Conservation (phyloP, 2,113 vertebrate genomes). For the Phrynocephalus versicolor region DNA sequence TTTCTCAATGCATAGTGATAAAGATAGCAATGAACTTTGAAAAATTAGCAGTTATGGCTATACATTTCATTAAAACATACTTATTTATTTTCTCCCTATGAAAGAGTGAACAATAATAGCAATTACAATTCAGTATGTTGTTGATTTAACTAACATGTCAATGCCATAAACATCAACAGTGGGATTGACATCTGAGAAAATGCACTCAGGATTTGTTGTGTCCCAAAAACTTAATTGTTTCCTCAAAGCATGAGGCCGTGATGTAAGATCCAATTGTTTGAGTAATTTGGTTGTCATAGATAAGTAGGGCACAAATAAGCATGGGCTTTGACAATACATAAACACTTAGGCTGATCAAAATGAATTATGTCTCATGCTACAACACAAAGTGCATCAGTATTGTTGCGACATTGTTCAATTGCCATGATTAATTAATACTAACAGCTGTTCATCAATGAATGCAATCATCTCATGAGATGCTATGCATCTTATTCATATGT, state of each 20-base stretch:
- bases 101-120: background rate
- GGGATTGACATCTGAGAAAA: background rate
- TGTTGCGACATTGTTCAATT: constrained; percentile 14
- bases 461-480: constrained; percentile 24
- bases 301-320: background rate
- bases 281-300: background rate
- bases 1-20: background rate
- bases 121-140: background rate
- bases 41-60: background rate
- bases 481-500: constrained; percentile 42
- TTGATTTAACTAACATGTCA: background rate
- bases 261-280: background rate
- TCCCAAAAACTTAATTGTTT: background rate
- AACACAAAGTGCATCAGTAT: background rate
- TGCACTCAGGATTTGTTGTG: background rate
- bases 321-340: background rate
- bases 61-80: background rate
- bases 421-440: constrained; percentile 17
- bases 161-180: background rate
- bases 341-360: background rate
- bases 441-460: constrained; percentile 21
- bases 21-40: background rate
- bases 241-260: background rate
- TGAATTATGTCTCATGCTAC: background rate
- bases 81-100: background rate